Evolutionary conservation across 2,797 vertebrate genomes (phyloP), one percentile per base, ranked within the genome.

Genomic region (Coregonus sp.): DNA sequence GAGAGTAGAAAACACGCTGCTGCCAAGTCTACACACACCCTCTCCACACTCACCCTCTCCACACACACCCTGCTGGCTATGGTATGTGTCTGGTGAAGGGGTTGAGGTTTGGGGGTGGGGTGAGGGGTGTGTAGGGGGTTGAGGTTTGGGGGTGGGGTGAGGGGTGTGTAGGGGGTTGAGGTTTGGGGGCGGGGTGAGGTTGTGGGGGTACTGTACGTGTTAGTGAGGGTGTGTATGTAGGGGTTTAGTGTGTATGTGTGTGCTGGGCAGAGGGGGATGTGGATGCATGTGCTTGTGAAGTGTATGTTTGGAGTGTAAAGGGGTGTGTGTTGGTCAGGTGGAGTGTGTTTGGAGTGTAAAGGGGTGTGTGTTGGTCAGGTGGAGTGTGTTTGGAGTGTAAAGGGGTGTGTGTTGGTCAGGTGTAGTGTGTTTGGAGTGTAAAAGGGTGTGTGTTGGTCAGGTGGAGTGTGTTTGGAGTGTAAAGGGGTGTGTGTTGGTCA

Each of bases 41-140:
- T 78, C 74, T 74, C 25, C 25, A 83, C 85, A 88, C 75, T 61
- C 86, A 76, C 77, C 75, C 80, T 78, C 74, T 74, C 72, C 75
- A 79, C 78, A 85, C 88, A 89, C 93, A 94, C 89, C 90, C 92
- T 76, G 74, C 83, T 75, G 59, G 25, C 66, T 82, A 76, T 82
- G 86, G 81, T 81, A 76, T 82, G 80, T 73, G 72, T 29, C 73
- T 71, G 65, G 52, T 85, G 75, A 75, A 68, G 70, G 33, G 16
- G 25, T 7, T 9, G 33, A 33, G 25, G 59, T 25, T 14, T 51
- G 40, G 73, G 77, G 54, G 72, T 9, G 52, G 47, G 25, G 25
- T 25, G 25, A 25, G 25, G 25, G 25, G 25, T 25, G 25, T 25
- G 25, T 25, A 25, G 25, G 70, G 33, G 25, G 25, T 7, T 9